Conservation (phyloP, 2,113 vertebrate genomes). For the Zingel zingel region DNA sequence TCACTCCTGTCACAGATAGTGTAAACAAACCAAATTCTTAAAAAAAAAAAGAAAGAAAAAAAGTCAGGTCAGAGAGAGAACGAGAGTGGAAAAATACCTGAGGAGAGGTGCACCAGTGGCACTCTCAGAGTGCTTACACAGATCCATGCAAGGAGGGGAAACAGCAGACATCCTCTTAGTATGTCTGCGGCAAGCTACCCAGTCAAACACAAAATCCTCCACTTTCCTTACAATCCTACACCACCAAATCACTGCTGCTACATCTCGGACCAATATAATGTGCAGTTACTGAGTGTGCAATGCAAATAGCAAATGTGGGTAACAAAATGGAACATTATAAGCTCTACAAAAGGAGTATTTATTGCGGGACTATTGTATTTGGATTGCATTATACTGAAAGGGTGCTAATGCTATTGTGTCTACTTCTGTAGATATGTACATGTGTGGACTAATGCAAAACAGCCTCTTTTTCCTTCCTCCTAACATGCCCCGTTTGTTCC, state of each 20-base stretch:
- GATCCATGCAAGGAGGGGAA: conserved; percentile 60
- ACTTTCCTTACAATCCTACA: too few relatives aligned
- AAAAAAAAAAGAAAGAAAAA: conserved; percentile 26
- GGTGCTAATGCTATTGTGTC: conserved; percentile 1
- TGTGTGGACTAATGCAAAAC: conserved; percentile 26
- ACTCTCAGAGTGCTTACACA: conserved; percentile 82
- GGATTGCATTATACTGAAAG: background rate
- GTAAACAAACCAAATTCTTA: conserved; percentile 33
- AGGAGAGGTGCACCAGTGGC: conserved; percentile 81
- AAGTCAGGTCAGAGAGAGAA: conserved; percentile 5
- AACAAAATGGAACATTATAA: background rate
- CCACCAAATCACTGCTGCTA: conserved; percentile 41
- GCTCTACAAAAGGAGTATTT: conserved; percentile 12
- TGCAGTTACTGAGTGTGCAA: background rate
- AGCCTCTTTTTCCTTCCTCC: conserved; percentile 16
- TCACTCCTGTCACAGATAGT: conserved; percentile 11
- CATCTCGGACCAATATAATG: background rate
- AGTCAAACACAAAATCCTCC: conserved; percentile 78
- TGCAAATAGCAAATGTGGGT: background rate
- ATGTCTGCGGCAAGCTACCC: conserved; percentile 78
- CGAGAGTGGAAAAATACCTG: conserved; percentile 45
- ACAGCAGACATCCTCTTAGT: conserved; percentile 76
- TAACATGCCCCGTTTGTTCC: conserved; percentile 25
- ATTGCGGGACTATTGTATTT: background rate
- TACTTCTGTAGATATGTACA: background rate